Conservation (phyloP, 2,888 invertebrate genomes). For the Petrolisthes manimaculis region DNA sequence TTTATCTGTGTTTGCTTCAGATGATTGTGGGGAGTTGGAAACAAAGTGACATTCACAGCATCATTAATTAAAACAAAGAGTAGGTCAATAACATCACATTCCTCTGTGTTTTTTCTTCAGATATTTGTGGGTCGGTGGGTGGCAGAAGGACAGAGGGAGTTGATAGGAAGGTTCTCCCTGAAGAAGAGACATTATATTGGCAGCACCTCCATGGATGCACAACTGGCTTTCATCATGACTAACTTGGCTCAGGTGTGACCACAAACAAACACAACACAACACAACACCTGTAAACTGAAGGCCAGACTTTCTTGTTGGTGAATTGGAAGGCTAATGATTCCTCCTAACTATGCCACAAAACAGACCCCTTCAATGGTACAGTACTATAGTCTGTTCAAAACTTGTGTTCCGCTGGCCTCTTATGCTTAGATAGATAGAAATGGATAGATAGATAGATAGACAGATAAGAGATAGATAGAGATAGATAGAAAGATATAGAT, state of each 20-base stretch:
- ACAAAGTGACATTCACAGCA: too few species aligned
- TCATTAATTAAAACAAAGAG: too few species aligned
- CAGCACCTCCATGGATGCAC: constrained; percentile 98
- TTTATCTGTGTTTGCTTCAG: background rate
- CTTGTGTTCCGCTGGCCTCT: too few species aligned
- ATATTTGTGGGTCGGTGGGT: constrained; percentile 75
- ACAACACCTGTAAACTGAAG: background rate
- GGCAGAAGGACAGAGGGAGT: constrained; percentile 84
- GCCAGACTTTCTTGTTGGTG: background rate
- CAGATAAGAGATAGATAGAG: too few species aligned
- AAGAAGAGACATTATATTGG: constrained; percentile 95
- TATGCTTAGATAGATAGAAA: too few species aligned
- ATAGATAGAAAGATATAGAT: too few species aligned
- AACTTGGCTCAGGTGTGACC: constrained; percentile 85
- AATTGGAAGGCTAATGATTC: too few species aligned
- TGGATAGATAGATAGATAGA: too few species aligned
- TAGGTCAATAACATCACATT: too few species aligned
- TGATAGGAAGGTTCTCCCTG: constrained; percentile 84
- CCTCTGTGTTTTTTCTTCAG: background rate
- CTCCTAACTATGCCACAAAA: too few species aligned
- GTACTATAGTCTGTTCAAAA: too few species aligned
- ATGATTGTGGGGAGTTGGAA: constrained; percentile 72
- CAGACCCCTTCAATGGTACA: too few species aligned
- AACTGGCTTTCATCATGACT: constrained; percentile 93
- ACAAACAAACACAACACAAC: constrained; percentile 75